Evolutionary conservation across 2,113 vertebrate species (phyloP), one percentile per base, ranked within the genome.

Genomic region (Chloroceryle aenea): DNA sequence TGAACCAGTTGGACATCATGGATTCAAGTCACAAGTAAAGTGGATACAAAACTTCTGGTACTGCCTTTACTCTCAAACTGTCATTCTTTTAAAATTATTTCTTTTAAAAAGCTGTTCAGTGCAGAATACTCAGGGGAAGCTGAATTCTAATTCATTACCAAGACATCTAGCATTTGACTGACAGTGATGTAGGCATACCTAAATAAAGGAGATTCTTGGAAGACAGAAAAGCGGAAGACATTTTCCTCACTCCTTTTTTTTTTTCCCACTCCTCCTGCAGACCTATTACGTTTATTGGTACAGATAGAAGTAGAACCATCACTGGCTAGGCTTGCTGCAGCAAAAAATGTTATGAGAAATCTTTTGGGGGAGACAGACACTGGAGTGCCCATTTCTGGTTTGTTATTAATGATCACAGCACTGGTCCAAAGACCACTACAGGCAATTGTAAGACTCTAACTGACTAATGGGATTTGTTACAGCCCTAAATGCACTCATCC

Each of bases 21-120:
- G 64, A 81, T 93, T 63, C 81, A 79, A 94, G 50, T 92, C 87
- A 92, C 47, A 86, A 47, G 8, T 71, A 45, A 82, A 77, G 79
- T 56, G 40, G 53, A 48, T 90, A 80, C 79, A 94, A 89, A 92
- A 94, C 47, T 94, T 95, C 82, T 81, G 90, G 87, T 89, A 90
- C 42, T 88, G 59, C 64, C 93, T 94, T 84, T 96, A 72, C 78
- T 87, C 82, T 88, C 85, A 91, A 77, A 90, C 88, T 96, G 92
- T 89, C 92, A 92, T 72, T 94, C 68, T 67, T 75, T 64, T 48
- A 67, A 95, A 91, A 85, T 50, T 0, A 3, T 30, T 78, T 92
- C 77, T 76, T 66, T 6, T 40, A 17, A 29, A 66, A 25, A 34
- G 88, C n/a, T 58, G 11, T 53, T 94, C 78, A 26, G 56, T 59